These are phyloP conservation scores for Cirrhinus molitorella DNA, from an alignment of 2,797 vertebrate species.

Conservation along the genomic window DNA sequence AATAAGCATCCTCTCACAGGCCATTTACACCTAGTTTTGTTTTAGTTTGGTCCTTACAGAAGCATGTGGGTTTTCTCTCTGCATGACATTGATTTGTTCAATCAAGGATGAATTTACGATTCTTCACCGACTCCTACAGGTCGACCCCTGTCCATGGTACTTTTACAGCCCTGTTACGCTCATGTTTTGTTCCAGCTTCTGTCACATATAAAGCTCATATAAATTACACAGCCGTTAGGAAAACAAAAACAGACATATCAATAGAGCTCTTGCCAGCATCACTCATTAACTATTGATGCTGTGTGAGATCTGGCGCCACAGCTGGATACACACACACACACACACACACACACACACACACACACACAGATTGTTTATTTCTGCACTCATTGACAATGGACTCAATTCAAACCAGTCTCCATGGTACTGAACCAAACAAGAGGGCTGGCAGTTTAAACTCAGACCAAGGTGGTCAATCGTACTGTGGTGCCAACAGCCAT, in stretches of 20 bases:
- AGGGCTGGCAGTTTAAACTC: conserved; percentile 30
- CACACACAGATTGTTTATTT: conserved; percentile 50
- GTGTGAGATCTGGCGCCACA: conserved; percentile 67
- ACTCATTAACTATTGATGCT: conserved; percentile 77
- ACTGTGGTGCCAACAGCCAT: conserved; percentile 18
- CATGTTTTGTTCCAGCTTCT: conserved; percentile 25
- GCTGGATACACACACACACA: conserved; percentile 65
- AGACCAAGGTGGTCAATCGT: conserved; percentile 14
- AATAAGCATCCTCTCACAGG: neutral
- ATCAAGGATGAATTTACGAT: neutral
- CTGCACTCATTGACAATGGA: conserved; percentile 46
- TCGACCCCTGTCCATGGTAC: neutral
- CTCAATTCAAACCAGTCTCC: conserved; percentile 48
- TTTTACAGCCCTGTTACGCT: neutral
- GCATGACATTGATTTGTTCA: conserved; percentile 21
- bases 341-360: conserved; percentile 36
- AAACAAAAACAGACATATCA: conserved; percentile 69
- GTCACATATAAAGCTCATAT: conserved; percentile 35
- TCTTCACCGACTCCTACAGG: neutral
- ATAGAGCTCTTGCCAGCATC: conserved; percentile 63
- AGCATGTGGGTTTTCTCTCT: neutral
- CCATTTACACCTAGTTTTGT: neutral
- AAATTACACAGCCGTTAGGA: conserved; percentile 46
- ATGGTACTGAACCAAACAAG: conserved; percentile 46
- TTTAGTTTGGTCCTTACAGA: neutral